Evolutionary conservation across 1,140 invertebrate species (phyloP).

Genomic region (Aleiodes sp.): DNA sequence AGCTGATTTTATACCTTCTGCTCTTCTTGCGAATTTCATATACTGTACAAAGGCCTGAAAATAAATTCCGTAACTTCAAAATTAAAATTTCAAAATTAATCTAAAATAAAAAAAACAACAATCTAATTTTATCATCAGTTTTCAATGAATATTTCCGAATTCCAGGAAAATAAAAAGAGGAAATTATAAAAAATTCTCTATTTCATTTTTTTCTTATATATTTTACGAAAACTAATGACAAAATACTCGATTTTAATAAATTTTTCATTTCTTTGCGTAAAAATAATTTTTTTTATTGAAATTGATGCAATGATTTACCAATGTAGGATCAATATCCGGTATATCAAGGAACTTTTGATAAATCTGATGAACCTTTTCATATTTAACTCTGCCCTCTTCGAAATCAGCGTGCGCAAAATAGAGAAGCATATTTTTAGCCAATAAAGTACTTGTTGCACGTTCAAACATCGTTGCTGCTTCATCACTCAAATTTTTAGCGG

Average conservation of each 20-base stretch:
- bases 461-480: slow-evolving; percentile 95
- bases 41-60: slow-evolving; percentile 94
- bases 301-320: slow-evolving; percentile 72
- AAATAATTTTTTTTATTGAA: slow-evolving; percentile 30
- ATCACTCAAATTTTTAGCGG: slow-evolving; percentile 90
- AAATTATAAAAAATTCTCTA: too few species aligned
- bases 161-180: too few species aligned
- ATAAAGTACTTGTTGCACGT: slow-evolving; percentile 84
- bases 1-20: slow-evolving; percentile 97
- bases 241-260: slow-evolving; percentile 16
- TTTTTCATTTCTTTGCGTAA: slow-evolving; percentile 23
- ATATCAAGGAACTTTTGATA: slow-evolving; percentile 93
- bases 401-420: slow-evolving; percentile 99
- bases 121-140: too few species aligned
- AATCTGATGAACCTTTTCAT: slow-evolving; percentile 97
- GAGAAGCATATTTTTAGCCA: slow-evolving; percentile 91
- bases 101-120: too few species aligned
- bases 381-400: slow-evolving; percentile 95
- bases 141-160: too few species aligned
- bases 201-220: too few species aligned
- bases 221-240: too few species aligned
- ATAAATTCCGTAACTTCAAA: too few species aligned
- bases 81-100: too few species aligned
- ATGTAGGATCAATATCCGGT: slow-evolving; percentile 90
- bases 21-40: slow-evolving; percentile 97